Evolutionary conservation across 2,797 vertebrate genomes (phyloP), one percentile per base, ranked within the genome.

Genomic region (Myotis myotis): DNA sequence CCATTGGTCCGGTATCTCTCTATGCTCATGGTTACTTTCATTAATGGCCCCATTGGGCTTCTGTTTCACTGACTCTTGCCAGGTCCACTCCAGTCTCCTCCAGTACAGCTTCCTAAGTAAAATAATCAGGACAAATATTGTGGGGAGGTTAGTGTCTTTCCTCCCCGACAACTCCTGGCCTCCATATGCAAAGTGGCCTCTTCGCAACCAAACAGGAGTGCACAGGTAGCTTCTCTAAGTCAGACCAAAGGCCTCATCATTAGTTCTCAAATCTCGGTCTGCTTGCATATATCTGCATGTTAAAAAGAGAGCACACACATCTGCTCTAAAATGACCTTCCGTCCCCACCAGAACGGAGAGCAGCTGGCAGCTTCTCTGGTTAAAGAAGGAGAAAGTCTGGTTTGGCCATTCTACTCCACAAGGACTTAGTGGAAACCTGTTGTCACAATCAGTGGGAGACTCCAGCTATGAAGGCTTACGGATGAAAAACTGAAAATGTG

Each of bases 351-450:
- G 66, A 85, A 87, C 0, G 1, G 78, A 82, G 10, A 95, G n/a
- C 91, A 87, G 70, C 96, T 94, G 89, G 83, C 25, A 47, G 74
- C 19, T 84, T 82, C 89, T 96, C 84, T 51, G 95, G 74, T 47
- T 80, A 80, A 93, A 60, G 66, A 74, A 66, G 30, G 82, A 94
- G 68, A 89, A 88, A 91, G 49, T 51, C 71, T 94, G 80, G 53
- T 83, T 87, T 72, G 66, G 53, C 72, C 78, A 28, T 78, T 88
- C 66, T 6, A 64, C 4, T 84, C 80, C 49, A 68, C 25, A 62
- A 87, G 55, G 83, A 91, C 33, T 86, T 41, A 55, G 33, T 44
- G 68, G n/a, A 57, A 88, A 87, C 41, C 64, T 80, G 55, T 5
- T 44, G 41, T 89, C 79, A 76, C 49, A 84, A 86, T 47, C 70